These are phyloP conservation scores for Nothobranchius furzeri DNA, from an alignment of 2,113 vertebrate genomes.

Conservation along the genomic window DNA sequence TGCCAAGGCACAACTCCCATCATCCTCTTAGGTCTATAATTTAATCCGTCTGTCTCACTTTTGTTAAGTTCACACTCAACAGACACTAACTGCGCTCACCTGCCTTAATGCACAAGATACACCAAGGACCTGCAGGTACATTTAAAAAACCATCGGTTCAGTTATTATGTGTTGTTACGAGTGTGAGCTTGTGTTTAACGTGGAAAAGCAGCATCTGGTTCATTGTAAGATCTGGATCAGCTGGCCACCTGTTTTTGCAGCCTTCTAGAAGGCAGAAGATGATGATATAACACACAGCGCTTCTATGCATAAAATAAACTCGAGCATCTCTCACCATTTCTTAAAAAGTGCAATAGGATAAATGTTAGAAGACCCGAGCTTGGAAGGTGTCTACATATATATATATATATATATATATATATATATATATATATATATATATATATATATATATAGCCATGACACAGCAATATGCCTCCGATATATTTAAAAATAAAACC, in stretches of 20 bases:
- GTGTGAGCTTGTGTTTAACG: neutral
- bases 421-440: too few species aligned
- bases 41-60: conserved; percentile 54
- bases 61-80: conserved; percentile 55
- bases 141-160: too few species aligned
- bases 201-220: neutral
- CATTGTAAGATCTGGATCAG: neutral
- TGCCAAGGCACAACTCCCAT: conserved; percentile 49
- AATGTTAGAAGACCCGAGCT: too few species aligned
- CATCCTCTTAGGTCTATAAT: conserved; percentile 68
- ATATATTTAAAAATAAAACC: too few species aligned
- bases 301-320: neutral
- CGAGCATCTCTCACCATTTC: neutral
- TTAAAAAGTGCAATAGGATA: neutral
- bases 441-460: too few species aligned
- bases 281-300: too few species aligned
- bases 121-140: too few species aligned
- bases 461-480: too few species aligned
- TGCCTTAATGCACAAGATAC: conserved; percentile 3
- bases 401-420: too few species aligned
- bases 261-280: neutral
- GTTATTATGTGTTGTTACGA: too few species aligned
- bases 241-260: neutral
- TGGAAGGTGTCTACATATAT: too few species aligned
- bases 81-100: conserved; percentile 43